A percentile compares a stretch with the other conserved stretches of the same genome.
phyloP scores from a whole-genome alignment of 2,113 vertebrate species.

The Rhodinocichla rosea region DNA sequence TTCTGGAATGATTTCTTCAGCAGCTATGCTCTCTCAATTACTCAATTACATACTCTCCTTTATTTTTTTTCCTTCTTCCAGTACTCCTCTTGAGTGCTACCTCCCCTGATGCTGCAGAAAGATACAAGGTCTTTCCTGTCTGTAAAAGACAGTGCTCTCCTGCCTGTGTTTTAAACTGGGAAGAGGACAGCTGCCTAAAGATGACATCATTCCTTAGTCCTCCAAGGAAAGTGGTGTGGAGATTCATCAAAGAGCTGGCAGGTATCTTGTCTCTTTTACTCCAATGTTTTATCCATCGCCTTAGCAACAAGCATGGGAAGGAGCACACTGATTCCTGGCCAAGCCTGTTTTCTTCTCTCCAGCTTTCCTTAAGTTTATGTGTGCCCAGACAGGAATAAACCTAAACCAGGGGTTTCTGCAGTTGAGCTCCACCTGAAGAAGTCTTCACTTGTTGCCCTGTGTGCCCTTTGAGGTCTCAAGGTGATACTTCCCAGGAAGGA shows the following conservation, averaged over 20 bases:
- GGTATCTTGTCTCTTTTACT: background rate
- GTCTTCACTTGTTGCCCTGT: background rate
- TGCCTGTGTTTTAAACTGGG: background rate
- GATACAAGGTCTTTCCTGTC: background rate
- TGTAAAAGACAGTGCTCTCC: background rate
- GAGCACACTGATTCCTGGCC: background rate
- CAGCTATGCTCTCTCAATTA: background rate
- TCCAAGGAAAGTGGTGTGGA: background rate
- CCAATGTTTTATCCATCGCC: background rate
- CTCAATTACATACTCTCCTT: background rate
- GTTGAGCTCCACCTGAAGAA: background rate
- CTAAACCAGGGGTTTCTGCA: background rate
- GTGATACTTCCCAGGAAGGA: background rate
- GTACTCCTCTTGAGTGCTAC: background rate
- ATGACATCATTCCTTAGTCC: background rate
- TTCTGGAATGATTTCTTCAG: background rate
- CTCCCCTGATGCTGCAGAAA: slow-evolving; percentile 38
- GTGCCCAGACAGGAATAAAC: background rate
- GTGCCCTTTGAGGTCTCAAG: background rate
- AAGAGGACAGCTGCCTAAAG: background rate
- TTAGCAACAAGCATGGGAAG: background rate
- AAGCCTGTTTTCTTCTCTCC: background rate
- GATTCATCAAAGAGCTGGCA: background rate
- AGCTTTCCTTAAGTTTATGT: background rate
- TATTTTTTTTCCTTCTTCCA: background rate